Base-by-base conservation (phyloP, 2,113 vertebrate species). In the Peucedramus taeniatus region DNA sequence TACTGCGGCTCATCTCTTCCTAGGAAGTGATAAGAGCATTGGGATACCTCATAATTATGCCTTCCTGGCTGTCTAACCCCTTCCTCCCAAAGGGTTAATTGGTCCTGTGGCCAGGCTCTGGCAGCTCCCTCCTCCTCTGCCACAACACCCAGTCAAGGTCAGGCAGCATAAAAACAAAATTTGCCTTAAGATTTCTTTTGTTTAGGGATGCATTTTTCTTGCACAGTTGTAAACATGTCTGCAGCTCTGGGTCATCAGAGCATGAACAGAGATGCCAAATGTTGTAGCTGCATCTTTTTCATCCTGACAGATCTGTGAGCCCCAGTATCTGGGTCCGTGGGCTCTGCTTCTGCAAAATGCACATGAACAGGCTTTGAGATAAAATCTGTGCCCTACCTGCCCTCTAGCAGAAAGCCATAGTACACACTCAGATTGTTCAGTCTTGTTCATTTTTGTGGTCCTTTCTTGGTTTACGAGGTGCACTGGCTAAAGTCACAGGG, bases 401-500 rank as follows among this genome's bases (percentile, higher is more conserved):
- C 66, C 31, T 81, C 59, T 15, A 83, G 64, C 80, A 68, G 68
- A 57, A 60, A 39, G 66, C 6, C 7, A 1, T 45, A 2, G 33
- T 33, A 54, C 6, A 0, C 28, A 15, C 56, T 65, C 12, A 14
- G 16, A 85, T 72, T 49, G 14, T 31, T 63, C 23, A 35, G 66
- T 50, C 18, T 40, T 42, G 51, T 30, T 92, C 8, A 5, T 86
- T 81, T 83, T 89, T 0, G 0, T 45, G 37, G 23, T 75, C n/a
- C 82, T 64, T 57, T 85, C 81, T 60, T 87, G 81, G 83, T 87
- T 97, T 77, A 66, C 7, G 6, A 94, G 69, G 24, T 75, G 83
- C 86, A 24, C 59, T 94, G 93, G 83, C 96, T 97, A 35, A 88
- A 96, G 93, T 94, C 79, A 57, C n/a, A 70, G 93, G 61, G 71